These are phyloP conservation scores for Liparis tanakae DNA, from an alignment of 2,797 vertebrate species.

Conservation along the genomic window DNA sequence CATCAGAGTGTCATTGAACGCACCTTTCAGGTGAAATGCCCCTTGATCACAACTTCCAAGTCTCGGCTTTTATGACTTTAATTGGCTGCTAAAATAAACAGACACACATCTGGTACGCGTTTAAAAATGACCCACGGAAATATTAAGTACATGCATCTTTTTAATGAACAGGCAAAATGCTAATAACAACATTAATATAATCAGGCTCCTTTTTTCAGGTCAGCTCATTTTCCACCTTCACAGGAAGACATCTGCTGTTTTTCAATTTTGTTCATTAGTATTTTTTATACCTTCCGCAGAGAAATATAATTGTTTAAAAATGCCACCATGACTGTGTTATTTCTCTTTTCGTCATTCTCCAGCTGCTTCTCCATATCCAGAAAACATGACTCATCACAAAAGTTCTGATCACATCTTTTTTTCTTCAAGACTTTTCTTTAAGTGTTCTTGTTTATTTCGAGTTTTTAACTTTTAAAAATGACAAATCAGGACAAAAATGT, in stretches of 20 bases:
- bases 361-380: not conserved
- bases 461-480: not conserved
- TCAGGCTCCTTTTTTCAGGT: not conserved
- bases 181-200: not conserved
- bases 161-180: not conserved
- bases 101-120: not conserved
- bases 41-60: not conserved
- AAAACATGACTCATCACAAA: not conserved
- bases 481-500: not conserved
- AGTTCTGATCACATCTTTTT: not conserved
- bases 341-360: not conserved
- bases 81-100: not conserved
- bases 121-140: not conserved
- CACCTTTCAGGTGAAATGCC: not conserved
- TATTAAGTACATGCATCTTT: not conserved
- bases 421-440: not conserved
- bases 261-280: not conserved
- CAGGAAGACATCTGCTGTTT: slow-evolving; percentile 2
- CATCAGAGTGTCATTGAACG: not conserved
- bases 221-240: not conserved
- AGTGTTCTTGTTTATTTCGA: not conserved
- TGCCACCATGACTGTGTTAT: not conserved
- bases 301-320: not conserved
- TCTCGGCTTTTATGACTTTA: not conserved
- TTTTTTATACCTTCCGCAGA: not conserved